Percentiles rank a stretch among this genome's conserved stretches.
phyloP scores from a whole-genome alignment of 2,888 invertebrate species.

The Gerris lacustris region DNA sequence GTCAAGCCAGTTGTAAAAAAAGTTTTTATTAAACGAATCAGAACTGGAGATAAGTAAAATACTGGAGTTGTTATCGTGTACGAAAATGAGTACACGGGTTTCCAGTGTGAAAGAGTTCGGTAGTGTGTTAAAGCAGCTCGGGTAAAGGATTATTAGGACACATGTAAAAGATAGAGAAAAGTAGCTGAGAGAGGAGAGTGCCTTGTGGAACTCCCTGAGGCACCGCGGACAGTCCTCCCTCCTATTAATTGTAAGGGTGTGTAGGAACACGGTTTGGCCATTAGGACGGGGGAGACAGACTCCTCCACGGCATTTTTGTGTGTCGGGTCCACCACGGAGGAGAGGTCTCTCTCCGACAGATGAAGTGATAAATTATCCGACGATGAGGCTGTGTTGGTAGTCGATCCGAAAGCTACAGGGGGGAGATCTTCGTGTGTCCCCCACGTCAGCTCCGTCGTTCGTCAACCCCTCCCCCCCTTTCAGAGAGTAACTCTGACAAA shows the following conservation, averaged over 20 bases:
- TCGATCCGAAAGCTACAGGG: neutral
- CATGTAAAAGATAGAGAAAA: slow-evolving; percentile 3
- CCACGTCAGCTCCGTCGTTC: neutral
- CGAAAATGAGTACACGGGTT: neutral
- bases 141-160: slow-evolving; percentile 3
- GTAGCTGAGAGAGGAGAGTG: neutral
- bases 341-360: neutral
- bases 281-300: neutral
- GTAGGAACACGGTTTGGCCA: neutral
- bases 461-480: neutral
- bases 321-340: neutral
- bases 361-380: slow-evolving; percentile 1
- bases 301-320: neutral
- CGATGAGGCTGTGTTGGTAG: neutral
- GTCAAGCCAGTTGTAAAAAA: neutral
- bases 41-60: neutral
- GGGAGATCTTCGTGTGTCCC: neutral
- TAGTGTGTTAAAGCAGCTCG: neutral
- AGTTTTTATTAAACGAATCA: neutral
- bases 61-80: neutral
- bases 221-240: neutral
- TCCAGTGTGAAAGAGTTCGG: neutral
- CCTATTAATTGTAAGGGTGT: slow-evolving; percentile 5
- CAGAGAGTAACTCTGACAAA: too few relatives aligned
- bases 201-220: neutral